phyloP scores from a whole-genome alignment of 2,797 vertebrate species.

The Hippoglossus hippoglossus region DNA sequence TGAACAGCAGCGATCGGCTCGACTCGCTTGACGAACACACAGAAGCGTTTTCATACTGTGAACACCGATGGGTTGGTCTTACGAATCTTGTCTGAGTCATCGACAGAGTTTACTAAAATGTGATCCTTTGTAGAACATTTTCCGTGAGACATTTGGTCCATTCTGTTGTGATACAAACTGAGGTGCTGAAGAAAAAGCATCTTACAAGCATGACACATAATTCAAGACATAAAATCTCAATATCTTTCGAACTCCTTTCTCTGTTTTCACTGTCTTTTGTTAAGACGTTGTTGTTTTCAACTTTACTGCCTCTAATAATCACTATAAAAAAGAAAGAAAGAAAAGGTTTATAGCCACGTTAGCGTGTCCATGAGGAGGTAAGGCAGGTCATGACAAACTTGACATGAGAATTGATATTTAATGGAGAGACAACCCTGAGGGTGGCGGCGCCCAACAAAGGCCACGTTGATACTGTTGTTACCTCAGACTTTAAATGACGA shows the following conservation, averaged over 20 bases:
- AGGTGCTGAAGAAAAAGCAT: conserved; percentile 15
- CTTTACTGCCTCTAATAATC: not conserved
- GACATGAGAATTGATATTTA: not conserved
- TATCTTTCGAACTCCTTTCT: not conserved
- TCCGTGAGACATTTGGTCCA: conserved; percentile 61
- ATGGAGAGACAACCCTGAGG: not conserved
- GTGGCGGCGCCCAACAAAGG: not conserved
- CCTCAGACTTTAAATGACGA: too few species aligned
- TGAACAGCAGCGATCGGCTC: conserved; percentile 31
- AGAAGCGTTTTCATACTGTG: conserved; percentile 28
- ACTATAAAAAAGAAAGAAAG: not conserved
- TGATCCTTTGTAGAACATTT: conserved; percentile 28
- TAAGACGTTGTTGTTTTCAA: conserved; percentile 17
- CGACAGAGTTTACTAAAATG: conserved; percentile 15
- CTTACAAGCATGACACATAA: conserved; percentile 10
- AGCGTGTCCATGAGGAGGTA: not conserved
- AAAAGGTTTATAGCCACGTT: not conserved
- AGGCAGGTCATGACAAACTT: conserved; percentile 15
- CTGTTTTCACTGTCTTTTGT: not conserved
- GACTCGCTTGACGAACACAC: conserved; percentile 20
- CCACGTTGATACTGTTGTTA: not conserved
- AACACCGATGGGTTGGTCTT: conserved; percentile 24
- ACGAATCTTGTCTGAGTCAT: conserved; percentile 13
- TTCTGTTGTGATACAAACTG: conserved; percentile 33
- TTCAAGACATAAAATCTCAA: conserved; percentile 17